These are phyloP conservation scores for Dendrolimus houi DNA, from an alignment of 2,888 invertebrate species.

Conservation along the genomic window DNA sequence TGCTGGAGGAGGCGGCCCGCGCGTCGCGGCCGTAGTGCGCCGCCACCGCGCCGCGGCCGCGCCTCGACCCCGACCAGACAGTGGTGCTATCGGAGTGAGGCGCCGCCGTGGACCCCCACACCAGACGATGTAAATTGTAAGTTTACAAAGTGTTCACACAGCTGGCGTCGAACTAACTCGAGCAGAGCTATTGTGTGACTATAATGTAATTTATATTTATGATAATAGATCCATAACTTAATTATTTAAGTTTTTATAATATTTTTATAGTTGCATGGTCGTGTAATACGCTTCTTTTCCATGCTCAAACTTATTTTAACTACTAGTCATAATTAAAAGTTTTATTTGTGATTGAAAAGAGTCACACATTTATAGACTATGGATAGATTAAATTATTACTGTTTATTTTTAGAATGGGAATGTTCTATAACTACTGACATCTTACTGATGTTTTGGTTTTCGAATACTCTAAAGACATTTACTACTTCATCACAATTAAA, in stretches of 20 bases:
- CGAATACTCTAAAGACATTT: not conserved
- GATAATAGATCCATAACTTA: slow-evolving; percentile 24
- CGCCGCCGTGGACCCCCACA: slow-evolving; percentile 8
- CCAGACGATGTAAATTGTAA: slow-evolving; percentile 27
- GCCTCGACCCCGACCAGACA: slow-evolving; percentile 15
- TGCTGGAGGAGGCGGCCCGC: slow-evolving; percentile 89
- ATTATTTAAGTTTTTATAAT: slow-evolving; percentile 55
- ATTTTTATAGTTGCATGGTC: slow-evolving; percentile 71
- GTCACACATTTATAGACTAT: slow-evolving; percentile 26
- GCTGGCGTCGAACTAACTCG: slow-evolving; percentile 15
- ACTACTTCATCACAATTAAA: not conserved
- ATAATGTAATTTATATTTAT: slow-evolving; percentile 61
- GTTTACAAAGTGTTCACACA: slow-evolving; percentile 18
- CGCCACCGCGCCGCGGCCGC: slow-evolving; percentile 9
- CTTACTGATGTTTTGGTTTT: not conserved
- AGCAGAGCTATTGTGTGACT: slow-evolving; percentile 39
- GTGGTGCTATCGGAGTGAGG: slow-evolving; percentile 15
- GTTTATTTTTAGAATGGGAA: slow-evolving; percentile 16
- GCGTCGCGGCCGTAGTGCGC: slow-evolving; percentile 65
- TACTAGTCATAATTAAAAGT: slow-evolving; percentile 69
- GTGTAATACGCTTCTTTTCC: slow-evolving; percentile 67
- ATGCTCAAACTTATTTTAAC: slow-evolving; percentile 73
- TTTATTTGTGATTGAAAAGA: slow-evolving; percentile 45
- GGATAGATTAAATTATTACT: slow-evolving; percentile 41
- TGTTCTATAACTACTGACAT: slow-evolving; percentile 14